Base-by-base conservation (phyloP, 1,140 invertebrate species). In the Drosophila athabasca region DNA sequence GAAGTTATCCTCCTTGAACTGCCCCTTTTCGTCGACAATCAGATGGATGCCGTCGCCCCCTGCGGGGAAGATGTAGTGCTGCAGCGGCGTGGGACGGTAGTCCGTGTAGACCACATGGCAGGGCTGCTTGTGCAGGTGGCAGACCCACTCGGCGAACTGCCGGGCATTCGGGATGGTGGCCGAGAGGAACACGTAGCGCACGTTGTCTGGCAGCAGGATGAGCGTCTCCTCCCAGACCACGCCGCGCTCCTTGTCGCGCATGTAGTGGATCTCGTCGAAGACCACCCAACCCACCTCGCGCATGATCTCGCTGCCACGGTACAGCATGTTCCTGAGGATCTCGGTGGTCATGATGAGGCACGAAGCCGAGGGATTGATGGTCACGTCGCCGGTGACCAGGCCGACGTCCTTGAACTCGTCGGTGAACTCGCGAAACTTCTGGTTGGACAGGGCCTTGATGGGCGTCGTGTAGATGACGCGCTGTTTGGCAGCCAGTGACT, bases 221-320 rank as follows among this genome's bases (percentile, higher is more conserved):
- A 99, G 94, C 0, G 99, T 99, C 93, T 99, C 99, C 94, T 99
- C 91, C 99, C 99, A 99, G 3, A 99, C 99, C 19, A 99, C 98
- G 49, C 99, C 99, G 92, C 99, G 94, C 92, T 99, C 98, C 93
- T 99, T 99, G 88, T 99, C 98, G 91, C 99, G 93, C 99, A 99
- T 99, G 91, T 99, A 99, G 93, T 99, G 99, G 90, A 99, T 99
- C 93, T 99, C 99, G 92, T 99, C 99, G 93, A 99, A 99, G 54
- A 99, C 94, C 8, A 99, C 99, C 99, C 99, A 99, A 50, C 98
- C 99, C 4, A 99, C 98, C 94, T 99, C 99, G 76, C 98, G 94
- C 96, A 99, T 99, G 8, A 98, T 94, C 93, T 99, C 98, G 43
- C 98, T 99, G 59, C 99, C 99, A 91, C 98, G 94, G 90, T 99